phyloP scores from a whole-genome alignment of 2,888 invertebrate genomes.

The Habrosyne pyritoides region DNA sequence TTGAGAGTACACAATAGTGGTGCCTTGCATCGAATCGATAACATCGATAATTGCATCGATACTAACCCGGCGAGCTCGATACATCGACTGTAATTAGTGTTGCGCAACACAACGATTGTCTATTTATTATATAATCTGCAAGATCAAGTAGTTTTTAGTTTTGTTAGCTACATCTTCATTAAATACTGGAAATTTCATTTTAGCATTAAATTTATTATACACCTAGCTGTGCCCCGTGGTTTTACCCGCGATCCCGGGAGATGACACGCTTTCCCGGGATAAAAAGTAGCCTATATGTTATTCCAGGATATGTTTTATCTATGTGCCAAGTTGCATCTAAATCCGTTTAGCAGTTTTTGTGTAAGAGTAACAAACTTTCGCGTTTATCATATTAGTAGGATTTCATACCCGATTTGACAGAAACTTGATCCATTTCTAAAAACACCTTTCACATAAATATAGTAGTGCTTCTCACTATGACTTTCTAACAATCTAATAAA shows the following conservation, averaged over 20 bases:
- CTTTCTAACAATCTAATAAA: neutral
- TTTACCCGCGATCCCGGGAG: too few species aligned
- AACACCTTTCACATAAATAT: neutral
- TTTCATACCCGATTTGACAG: too few species aligned
- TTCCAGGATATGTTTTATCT: too few species aligned
- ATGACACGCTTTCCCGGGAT: too few species aligned
- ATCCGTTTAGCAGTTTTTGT: too few species aligned
- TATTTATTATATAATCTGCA: neutral
- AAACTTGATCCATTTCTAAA: too few species aligned
- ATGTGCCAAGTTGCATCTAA: too few species aligned
- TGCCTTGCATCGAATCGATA: slow-evolving; percentile 32
- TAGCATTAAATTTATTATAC: too few species aligned
- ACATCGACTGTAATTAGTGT: slow-evolving; percentile 30
- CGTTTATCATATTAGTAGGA: too few species aligned
- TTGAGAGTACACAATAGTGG: slow-evolving; percentile 29
- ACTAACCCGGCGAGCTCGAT: slow-evolving; percentile 16
- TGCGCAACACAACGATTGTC: slow-evolving; percentile 25
- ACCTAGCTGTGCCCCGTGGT: too few species aligned
- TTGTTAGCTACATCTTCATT: neutral
- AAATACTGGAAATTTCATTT: neutral
- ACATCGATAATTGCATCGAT: slow-evolving; percentile 42
- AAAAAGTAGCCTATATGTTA: too few species aligned
- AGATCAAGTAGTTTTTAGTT: neutral
- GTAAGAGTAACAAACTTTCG: too few species aligned
- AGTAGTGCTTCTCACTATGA: neutral